Evolutionary conservation across 2,113 vertebrate species (phyloP), one percentile per base, ranked within the genome.

Genomic region (Egretta garzetta): DNA sequence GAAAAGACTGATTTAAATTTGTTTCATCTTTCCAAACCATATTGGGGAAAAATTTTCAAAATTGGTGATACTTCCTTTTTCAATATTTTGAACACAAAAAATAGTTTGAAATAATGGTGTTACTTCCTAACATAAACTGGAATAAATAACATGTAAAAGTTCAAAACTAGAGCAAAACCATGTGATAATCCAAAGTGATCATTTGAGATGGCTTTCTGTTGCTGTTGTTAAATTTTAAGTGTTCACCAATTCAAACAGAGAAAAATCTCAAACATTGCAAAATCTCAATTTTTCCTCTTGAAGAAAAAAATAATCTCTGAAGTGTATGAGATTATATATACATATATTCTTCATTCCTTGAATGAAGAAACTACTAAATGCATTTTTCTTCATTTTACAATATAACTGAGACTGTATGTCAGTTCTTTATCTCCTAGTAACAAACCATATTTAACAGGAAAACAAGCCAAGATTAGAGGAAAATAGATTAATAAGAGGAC

Each of bases 41-140:
- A 17, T 10, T 33, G 7, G 1, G 26, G 6, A 2, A 39, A 11
- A 52, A 47, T 12, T 30, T 47, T 62, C 12, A 56, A 37, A 83
- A 49, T 53, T 43, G 2, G 1, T 52, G 1, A 32, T 47, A 16
- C 1, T 56, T 8, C 4, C 5, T 49, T n/a, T 68, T 41, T 12
- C 50, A 67, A 47, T 58, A 18, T 37, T 76, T 62, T 75, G 35
- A 75, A 81, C 45, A 27, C 10, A 90, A 73, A 95, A 68, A 68
- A 2, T 2, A 35, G 4, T 33, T 53, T 83, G 6, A 84, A 86
- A 70, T 47, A 76, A 17, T n/a, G 11, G 2, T 66, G 3, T 39
- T 71, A 45, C 58, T 95, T 84, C 12, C 7, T 50, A 82, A 59
- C 3, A 28, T 24, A 45, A 81, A 50, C 8, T 55, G 24, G 55